These are phyloP conservation scores for Pantala flavescens DNA, from an alignment of 1,140 invertebrate genomes.

Conservation along the genomic window DNA sequence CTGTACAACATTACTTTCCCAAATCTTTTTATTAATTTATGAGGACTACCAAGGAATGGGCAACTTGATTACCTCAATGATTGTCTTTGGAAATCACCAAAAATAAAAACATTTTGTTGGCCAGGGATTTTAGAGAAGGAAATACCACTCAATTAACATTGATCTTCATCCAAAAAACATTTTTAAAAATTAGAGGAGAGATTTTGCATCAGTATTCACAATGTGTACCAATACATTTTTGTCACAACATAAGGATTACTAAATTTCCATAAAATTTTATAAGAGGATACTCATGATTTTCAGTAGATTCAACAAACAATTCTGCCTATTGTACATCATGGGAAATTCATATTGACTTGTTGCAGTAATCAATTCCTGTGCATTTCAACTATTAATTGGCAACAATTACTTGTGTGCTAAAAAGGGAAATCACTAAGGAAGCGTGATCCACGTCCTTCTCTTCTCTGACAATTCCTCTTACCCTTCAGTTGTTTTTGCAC, in stretches of 20 bases:
- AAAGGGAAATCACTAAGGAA: background rate
- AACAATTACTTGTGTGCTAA: background rate
- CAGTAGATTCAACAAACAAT: no score
- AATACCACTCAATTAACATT: background rate
- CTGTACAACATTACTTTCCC: slow-evolving; percentile 5
- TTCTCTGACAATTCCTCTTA: background rate
- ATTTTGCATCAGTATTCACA: no score
- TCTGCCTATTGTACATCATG: background rate
- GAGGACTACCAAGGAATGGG: background rate
- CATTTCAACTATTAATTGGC: background rate
- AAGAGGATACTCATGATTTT: no score
- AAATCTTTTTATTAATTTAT: background rate
- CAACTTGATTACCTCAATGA: background rate
- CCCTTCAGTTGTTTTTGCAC: background rate
- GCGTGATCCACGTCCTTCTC: background rate
- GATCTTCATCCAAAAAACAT: background rate
- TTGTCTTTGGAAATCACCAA: background rate
- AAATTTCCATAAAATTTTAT: no score
- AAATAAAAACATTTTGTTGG: background rate
- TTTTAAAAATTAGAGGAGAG: background rate
- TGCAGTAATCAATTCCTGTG: background rate
- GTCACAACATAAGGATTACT: no score
- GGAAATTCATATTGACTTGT: background rate
- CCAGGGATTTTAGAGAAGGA: background rate
- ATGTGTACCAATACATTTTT: no score